A percentile compares a stretch with the other conserved stretches of the same genome.
phyloP scores from a whole-genome alignment of 1,140 invertebrate species.

The Lucilia cuprina region DNA sequence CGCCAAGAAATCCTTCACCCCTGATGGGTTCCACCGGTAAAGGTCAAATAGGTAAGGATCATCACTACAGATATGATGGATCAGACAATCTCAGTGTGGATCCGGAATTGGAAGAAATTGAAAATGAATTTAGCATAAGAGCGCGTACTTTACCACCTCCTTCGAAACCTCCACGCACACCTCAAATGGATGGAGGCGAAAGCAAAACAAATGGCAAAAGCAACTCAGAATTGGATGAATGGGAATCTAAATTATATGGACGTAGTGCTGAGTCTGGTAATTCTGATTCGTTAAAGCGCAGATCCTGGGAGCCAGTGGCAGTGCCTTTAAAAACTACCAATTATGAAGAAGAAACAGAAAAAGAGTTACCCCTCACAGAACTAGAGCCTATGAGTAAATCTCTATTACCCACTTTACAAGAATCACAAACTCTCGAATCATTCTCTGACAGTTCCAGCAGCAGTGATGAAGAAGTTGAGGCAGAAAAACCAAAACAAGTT shows the following conservation, averaged over 20 bases:
- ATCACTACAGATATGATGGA: conserved; percentile 42
- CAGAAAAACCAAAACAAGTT: conserved; percentile 16
- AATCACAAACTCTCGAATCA: conserved; percentile 16
- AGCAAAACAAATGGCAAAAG: conserved; percentile 23
- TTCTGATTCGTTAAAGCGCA: conserved; percentile 56
- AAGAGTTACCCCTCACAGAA: not conserved
- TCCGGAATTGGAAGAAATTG: conserved; percentile 58
- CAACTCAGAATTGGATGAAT: conserved; percentile 72
- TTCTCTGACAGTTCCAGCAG: conserved; percentile 14
- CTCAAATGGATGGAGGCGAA: conserved; percentile 37
- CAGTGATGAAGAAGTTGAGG: not conserved
- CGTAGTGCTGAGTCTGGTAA: conserved; percentile 64
- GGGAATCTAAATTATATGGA: conserved; percentile 82
- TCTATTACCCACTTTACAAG: not conserved
- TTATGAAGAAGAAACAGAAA: not conserved
- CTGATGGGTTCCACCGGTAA: conserved; percentile 44
- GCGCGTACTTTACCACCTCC: conserved; percentile 62
- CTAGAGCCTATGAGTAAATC: conserved; percentile 11
- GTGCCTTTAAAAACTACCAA: conserved; percentile 49
- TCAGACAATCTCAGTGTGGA: conserved; percentile 52
- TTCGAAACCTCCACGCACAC: conserved; percentile 57
- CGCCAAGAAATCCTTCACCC: conserved; percentile 53
- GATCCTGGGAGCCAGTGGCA: conserved; percentile 54
- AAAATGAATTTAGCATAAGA: conserved; percentile 60
- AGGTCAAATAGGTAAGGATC: conserved; percentile 44